A percentile compares a stretch with the other conserved stretches of the same genome.
phyloP scores from a whole-genome alignment of 1,140 invertebrate genomes.

The Zaprionus taronus region DNA sequence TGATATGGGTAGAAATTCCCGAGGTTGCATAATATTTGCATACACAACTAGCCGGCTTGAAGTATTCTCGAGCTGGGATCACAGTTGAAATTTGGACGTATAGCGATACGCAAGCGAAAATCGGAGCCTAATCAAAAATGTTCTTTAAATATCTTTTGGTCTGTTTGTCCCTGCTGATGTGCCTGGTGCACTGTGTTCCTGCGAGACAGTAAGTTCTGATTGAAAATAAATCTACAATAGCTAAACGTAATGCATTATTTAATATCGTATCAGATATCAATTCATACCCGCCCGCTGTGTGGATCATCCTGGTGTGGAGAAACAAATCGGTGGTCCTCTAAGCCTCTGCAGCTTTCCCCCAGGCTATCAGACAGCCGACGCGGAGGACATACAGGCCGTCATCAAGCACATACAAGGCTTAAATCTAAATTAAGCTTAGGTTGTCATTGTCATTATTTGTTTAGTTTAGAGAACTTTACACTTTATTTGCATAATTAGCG shows the following conservation, averaged over 20 bases:
- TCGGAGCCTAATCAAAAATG: constrained; percentile 20
- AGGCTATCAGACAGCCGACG: constrained; percentile 25
- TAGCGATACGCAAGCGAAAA: constrained; percentile 15
- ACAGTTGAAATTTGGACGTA: constrained; percentile 41
- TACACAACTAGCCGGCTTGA: constrained; percentile 30
- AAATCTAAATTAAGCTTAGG: constrained; percentile 30
- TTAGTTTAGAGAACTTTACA: constrained; percentile 57
- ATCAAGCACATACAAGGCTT: constrained; percentile 57
- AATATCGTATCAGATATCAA: constrained; percentile 40
- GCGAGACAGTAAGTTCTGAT: constrained; percentile 39
- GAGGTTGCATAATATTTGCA: constrained; percentile 60
- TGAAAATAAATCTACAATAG: not conserved
- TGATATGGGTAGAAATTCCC: constrained; percentile 49
- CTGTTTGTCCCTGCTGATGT: constrained; percentile 16
- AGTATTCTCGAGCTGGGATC: constrained; percentile 26
- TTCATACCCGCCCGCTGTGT: constrained; percentile 54
- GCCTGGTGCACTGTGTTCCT: constrained; percentile 1
- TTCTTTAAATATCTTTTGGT: constrained; percentile 21
- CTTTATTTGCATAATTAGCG: constrained; percentile 64
- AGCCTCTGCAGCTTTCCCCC: constrained; percentile 64
- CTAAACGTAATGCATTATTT: not conserved
- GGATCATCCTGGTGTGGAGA: constrained; percentile 42
- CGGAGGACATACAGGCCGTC: constrained; percentile 55
- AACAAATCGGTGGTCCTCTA: constrained; percentile 47
- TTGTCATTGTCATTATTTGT: not conserved